phyloP scores from a whole-genome alignment of 1,140 invertebrate species.

The silkworm (Bombyx mori) region ASM3026992v2 NC_085127.1:12148501-12149000 shows the following conservation, averaged over 20 bases:
- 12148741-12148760: conserved; percentile 56
- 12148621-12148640: conserved; percentile 18
- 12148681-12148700: conserved; percentile 44
- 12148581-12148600: conserved; percentile 17
- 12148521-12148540: no score
- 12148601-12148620: conserved; percentile 27
- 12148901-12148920: no score
- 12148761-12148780: conserved; percentile 49
- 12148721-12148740: conserved; percentile 57
- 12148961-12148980: no score
- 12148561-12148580: conserved; percentile 14
- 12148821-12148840: no score
- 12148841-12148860: no score
- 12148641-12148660: conserved; percentile 40
- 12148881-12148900: no score
- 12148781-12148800: background rate
- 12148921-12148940: no score
- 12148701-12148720: conserved; percentile 53
- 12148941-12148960: no score
- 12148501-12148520: no score
- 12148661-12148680: conserved; percentile 41
- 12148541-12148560: background rate
- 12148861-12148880: no score
- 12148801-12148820: no score
- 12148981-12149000: no score